A percentile compares a stretch with the other conserved stretches of the same genome.
phyloP scores from a whole-genome alignment of 2,797 vertebrate species.

The Euphonia xanthogaster region DNA sequence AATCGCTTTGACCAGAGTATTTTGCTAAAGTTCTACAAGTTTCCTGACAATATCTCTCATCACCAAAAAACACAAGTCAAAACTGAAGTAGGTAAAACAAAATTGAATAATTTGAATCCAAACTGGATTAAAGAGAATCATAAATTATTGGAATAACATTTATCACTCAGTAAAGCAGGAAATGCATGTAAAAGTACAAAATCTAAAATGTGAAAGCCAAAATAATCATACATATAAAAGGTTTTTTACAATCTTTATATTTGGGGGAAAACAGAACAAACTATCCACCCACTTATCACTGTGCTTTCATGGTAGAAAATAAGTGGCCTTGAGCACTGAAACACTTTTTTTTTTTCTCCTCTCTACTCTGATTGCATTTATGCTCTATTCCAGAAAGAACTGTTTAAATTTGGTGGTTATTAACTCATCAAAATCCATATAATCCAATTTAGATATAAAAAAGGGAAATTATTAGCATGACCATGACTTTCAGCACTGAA shows the following conservation, averaged over 20 bases:
- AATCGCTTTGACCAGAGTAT: neutral
- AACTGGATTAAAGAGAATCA: neutral
- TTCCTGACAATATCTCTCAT: neutral
- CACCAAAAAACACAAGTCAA: neutral
- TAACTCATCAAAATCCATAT: conserved; percentile 25
- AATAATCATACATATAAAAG: neutral
- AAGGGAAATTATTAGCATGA: conserved; percentile 24
- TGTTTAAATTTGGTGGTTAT: conserved; percentile 7
- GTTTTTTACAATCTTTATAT: neutral
- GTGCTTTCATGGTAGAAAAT: neutral
- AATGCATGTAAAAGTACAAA: neutral
- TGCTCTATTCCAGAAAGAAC: neutral
- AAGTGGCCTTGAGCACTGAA: neutral
- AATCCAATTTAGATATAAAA: conserved; percentile 46
- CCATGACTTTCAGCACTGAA: neutral
- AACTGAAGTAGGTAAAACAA: neutral
- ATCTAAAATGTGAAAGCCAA: neutral
- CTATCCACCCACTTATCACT: neutral
- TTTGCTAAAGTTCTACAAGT: neutral
- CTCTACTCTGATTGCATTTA: neutral
- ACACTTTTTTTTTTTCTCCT: neutral
- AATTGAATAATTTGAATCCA: neutral
- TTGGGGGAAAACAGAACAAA: neutral
- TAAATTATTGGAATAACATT: neutral
- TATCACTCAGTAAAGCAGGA: neutral